A percentile compares a stretch with the other conserved stretches of the same genome.
These are phyloP conservation scores for Brachylomia viminalis DNA, from an alignment of 2,888 invertebrate species.

Conservation along the genomic window DNA sequence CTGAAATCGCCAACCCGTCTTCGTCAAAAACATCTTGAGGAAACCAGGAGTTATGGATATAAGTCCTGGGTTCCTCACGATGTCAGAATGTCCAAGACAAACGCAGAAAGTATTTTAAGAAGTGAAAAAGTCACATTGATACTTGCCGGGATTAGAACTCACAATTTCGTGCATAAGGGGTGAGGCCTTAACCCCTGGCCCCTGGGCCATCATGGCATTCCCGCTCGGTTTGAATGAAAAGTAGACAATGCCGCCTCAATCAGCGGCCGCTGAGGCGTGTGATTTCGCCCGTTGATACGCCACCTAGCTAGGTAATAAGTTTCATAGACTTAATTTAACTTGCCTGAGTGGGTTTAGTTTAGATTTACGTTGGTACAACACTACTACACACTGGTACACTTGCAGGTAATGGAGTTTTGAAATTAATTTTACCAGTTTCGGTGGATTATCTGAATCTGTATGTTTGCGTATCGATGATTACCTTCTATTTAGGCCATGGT, in stretches of 20 bases:
- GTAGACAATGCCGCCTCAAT: no score
- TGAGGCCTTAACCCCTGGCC: background rate
- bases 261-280: rapidly evolving
- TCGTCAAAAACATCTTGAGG: no score
- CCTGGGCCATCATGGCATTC: background rate
- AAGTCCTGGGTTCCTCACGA: no score
- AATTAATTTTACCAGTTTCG: slow-evolving; percentile 77
- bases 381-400: no score
- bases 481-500: background rate
- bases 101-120: no score
- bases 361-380: slow-evolving; percentile 74
- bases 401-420: slow-evolving; percentile 70
- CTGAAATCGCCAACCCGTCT: no score
- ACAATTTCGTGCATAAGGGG: background rate
- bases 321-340: slow-evolving; percentile 82
- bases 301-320: slow-evolving; percentile 70
- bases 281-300: slow-evolving; percentile 54
- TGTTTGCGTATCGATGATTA: slow-evolving; percentile 1
- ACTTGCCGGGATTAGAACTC: background rate
- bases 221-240: background rate
- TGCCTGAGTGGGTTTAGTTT: slow-evolving; percentile 76
- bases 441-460: slow-evolving; percentile 50
- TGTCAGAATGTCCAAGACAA: no score
- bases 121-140: background rate
- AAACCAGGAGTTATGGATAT: no score